Base-by-base conservation (phyloP, 92 coral and sea anemone species). In the Hydrozoanthus gracilis region DNA sequence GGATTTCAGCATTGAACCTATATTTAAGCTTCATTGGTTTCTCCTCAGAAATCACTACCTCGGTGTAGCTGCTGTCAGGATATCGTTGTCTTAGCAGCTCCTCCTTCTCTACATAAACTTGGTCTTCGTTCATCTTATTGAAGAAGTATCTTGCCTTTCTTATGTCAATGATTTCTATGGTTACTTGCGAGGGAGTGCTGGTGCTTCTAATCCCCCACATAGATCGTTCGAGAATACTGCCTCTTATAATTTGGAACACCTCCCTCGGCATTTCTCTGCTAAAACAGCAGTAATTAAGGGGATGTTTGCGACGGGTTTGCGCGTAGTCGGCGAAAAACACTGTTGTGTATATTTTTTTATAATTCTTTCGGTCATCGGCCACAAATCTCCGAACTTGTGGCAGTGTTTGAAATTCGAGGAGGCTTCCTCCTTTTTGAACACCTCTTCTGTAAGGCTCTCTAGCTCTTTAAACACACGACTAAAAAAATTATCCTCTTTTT, bases 21-120 rank as follows among this genome's bases (percentile, higher is more conserved):
- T 73, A 85, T 61, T 85, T 73, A 54, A 73, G 66, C 62, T 73
- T 85, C 88, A 85, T 85, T 46, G 88, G 88, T 56, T 73, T 85
- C 77, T 73, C 88, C 47, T 73, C 82, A 13, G 82, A 85, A 54
- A 85, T 18, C 15, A 73, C 82, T 44, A 74, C 88, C 54, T 85
- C 79, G 67, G 82, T 71, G 67, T 44, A 85, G 65, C 51, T 69
- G 54, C 77, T 73, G 69, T 85, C 88, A 35, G 60, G 35, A 73
- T 73, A 85, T 27, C 77, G 73, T 85, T 55, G 76, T 45, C 82
- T 27, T 50, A 85, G 66, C 56, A 85, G 77, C 52, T 85, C 67
- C 61, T 85, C 71, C 55, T 73, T 85, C 77, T 85, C 88, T 9
- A 85, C 77, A 44, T 15, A 20, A 56, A 85, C 20, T 51, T 50